Percentiles rank a stretch among this genome's conserved stretches.
These are phyloP conservation scores for Paedocypris micromegethes DNA, from an alignment of 2,797 vertebrate species.

Conservation along the genomic window DNA sequence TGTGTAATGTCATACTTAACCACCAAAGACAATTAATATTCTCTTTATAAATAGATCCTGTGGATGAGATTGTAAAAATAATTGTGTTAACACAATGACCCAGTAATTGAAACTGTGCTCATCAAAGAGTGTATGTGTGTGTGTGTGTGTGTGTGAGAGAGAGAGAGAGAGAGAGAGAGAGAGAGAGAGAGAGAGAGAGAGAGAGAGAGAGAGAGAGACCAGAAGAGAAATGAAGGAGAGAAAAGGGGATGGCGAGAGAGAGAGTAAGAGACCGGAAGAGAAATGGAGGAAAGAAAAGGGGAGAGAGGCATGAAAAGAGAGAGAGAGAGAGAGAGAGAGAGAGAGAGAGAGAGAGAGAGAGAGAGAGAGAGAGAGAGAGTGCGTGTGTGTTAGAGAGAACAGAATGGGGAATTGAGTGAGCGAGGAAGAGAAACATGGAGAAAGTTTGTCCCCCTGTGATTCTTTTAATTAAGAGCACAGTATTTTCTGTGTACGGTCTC, in stretches of 20 bases:
- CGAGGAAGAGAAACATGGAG: slow-evolving; percentile 9
- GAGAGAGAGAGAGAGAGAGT: background rate
- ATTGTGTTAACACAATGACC: slow-evolving; percentile 45
- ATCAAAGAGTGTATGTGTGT: background rate
- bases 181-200: background rate
- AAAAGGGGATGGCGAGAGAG: background rate
- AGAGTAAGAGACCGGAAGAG: background rate
- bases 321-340: background rate
- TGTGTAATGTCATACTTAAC: slow-evolving; percentile 40
- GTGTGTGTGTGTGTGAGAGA: background rate
- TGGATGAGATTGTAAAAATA: slow-evolving; percentile 47
- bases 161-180: background rate
- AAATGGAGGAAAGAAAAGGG: background rate
- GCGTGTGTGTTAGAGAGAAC: background rate
- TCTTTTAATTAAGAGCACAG: slow-evolving; percentile 16
- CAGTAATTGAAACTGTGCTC: slow-evolving; percentile 42
- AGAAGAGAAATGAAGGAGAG: background rate
- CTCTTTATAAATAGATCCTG: slow-evolving; percentile 47
- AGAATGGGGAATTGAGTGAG: background rate
- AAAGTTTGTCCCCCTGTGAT: slow-evolving; percentile 16
- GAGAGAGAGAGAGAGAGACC: background rate
- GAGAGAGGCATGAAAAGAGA: background rate
- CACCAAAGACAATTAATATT: slow-evolving; percentile 51
- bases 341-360: background rate
- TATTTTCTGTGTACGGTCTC: slow-evolving; percentile 29